Conservation (phyloP, 2,888 invertebrate species). For the Chalcis sispes region DNA sequence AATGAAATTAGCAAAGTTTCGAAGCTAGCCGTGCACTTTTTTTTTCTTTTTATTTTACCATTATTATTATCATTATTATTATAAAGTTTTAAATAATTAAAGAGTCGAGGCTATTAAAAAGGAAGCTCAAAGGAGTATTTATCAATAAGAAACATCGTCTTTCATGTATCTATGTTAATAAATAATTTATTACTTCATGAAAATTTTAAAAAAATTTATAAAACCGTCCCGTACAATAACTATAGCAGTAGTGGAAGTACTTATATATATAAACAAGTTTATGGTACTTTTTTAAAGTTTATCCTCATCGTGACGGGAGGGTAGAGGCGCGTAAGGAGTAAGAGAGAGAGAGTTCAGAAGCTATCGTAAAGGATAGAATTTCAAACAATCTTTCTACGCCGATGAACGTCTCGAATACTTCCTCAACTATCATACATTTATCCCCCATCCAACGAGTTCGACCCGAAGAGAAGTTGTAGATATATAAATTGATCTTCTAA, state of each 20-base stretch:
- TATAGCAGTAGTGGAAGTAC: conserved; percentile 24
- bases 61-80: too few species aligned
- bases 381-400: conserved; percentile 47
- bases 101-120: too few species aligned
- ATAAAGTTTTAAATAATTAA: conserved; percentile 12
- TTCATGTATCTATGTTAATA: conserved; percentile 17
- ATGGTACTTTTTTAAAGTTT: conserved; percentile 47
- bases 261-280: conserved; percentile 17
- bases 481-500: conserved; percentile 28
- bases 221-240: background rate
- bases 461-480: background rate
- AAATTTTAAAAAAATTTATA: conserved; percentile 29
- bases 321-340: background rate
- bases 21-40: too few species aligned
- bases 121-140: background rate
- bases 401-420: conserved; percentile 44
- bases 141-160: conserved; percentile 4
- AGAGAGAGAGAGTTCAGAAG: conserved; percentile 12
- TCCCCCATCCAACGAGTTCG: background rate
- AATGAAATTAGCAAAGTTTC: too few species aligned
- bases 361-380: conserved; percentile 50
- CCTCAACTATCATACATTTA: conserved; percentile 42
- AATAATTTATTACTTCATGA: conserved; percentile 35
- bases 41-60: too few species aligned
- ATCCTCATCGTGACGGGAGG: conserved; percentile 19